Base-by-base conservation (phyloP, 2,888 invertebrate species). In the Caenorhabditis angaria region DNA sequence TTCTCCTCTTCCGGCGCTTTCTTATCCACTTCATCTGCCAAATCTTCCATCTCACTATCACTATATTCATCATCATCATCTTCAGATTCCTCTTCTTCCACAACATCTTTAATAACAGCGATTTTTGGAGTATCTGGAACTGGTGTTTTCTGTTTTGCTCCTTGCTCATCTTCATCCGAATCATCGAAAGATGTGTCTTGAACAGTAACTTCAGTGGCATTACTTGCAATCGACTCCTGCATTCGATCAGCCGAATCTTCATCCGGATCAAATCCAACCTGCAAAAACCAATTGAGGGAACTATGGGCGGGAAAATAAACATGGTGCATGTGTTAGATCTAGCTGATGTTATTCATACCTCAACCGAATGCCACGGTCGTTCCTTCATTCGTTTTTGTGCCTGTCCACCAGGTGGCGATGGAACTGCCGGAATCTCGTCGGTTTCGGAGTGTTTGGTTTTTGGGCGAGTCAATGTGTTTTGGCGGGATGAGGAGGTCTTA, bases 11-110 rank as follows among this genome's bases (percentile, higher is more conserved):
- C 66, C 22, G 70, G 74, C 24, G 65, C 75, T 60, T 71, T 77
- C 32, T 77, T 75, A 27, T 70, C 70, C 22, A 86, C 86, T 25
- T 76, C 85, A 50, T 84, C 85, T 1, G 86, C 86, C 55, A 86
- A 62, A 47, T 86, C 86, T 60, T 86, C 86, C 74, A 86, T 80
- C 29, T 86, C 86, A 25, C 81, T 78, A 62, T 86, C 86, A 35
- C 76, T 71, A 67, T 85, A 85, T 51, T 83, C 84, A 22, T 78
- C 79, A 29, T 82, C 80, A 24, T 69, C 72, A 12, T 63, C 67
- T 51, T 65, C 73, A 1, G 61, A 50, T 48, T 63, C 48, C 57
- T 69, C 56, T 22, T 66, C 56, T 24, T 66, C 71, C 1, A 79
- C 77, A 50, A 76, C 76, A 32, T 70, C 73, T 64, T 35, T 71